Evolutionary conservation across 2,113 vertebrate species (phyloP).

Genomic region (Pelusios castaneus): DNA sequence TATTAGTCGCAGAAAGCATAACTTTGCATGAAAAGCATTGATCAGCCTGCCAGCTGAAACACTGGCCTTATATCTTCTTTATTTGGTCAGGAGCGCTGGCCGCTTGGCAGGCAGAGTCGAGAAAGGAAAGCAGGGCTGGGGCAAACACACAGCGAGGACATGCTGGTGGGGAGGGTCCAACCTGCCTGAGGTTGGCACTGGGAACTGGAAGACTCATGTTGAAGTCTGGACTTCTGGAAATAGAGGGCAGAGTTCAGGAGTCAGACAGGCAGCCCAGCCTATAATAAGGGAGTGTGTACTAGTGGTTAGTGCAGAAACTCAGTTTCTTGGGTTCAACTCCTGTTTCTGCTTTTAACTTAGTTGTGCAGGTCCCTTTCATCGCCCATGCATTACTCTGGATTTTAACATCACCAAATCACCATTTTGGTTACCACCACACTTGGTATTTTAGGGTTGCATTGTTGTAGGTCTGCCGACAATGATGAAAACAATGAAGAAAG

Average conservation of each 20-base stretch:
- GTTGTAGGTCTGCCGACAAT: not conserved
- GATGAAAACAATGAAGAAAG: not conserved
- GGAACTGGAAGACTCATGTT: not conserved
- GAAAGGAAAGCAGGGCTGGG: not conserved
- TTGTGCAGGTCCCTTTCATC: not conserved
- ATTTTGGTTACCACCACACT: not conserved
- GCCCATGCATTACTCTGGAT: not conserved
- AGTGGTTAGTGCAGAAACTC: not conserved
- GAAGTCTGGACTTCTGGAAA: not conserved
- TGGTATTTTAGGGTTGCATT: not conserved
- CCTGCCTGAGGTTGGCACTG: too few relatives aligned
- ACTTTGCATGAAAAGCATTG: conserved; percentile 70
- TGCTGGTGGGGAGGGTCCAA: not conserved
- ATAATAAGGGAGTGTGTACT: too few relatives aligned
- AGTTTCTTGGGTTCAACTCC: not conserved
- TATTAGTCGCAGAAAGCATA: conserved; percentile 71
- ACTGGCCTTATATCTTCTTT: conserved; percentile 49
- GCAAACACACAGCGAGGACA: not conserved
- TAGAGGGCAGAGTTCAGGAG: not conserved
- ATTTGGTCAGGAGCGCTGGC: not conserved
- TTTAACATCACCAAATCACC: not conserved
- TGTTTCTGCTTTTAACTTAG: not conserved
- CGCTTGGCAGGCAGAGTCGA: not conserved
- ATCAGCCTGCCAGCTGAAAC: conserved; percentile 39
- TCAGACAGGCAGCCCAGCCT: not conserved